Conservation (phyloP, 2,888 invertebrate species). For the Rugalucina vietnamica region DNA sequence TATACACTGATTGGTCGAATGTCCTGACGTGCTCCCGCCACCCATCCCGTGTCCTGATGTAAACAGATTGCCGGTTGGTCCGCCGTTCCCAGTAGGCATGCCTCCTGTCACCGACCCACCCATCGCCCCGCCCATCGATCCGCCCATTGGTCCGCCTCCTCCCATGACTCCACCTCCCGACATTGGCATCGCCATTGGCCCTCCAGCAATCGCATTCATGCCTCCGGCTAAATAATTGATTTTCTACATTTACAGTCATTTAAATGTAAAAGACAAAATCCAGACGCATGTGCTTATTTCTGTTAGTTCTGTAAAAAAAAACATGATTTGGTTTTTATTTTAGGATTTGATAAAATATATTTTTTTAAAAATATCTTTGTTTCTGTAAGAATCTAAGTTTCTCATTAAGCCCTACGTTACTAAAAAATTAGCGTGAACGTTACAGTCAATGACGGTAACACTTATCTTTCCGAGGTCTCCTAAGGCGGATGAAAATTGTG, state of each 20-base stretch:
- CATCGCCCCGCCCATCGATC: background rate
- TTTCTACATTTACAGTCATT: background rate
- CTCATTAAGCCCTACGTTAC: no score
- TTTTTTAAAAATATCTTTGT: no score
- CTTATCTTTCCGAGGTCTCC: no score
- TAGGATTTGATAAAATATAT: no score
- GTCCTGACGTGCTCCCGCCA: background rate
- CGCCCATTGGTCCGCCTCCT: background rate
- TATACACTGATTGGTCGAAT: conserved; percentile 19
- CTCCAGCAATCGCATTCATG: conserved; percentile 43
- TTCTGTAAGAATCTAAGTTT: no score
- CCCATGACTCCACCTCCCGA: conserved; percentile 29
- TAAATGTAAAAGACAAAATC: no score
- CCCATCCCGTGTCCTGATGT: background rate
- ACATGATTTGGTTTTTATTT: no score
- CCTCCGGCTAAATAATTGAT: conserved; percentile 49
- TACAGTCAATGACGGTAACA: no score
- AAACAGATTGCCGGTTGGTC: background rate
- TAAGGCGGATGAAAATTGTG: no score
- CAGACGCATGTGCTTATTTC: no score
- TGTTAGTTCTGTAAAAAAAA: no score
- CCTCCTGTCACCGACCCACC: conserved; percentile 3
- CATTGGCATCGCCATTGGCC: conserved; percentile 38
- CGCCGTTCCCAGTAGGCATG: background rate
- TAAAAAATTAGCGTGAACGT: no score